Conservation (phyloP, 1,140 invertebrate species). For the Aphaenogaster ashmeadi region DNA sequence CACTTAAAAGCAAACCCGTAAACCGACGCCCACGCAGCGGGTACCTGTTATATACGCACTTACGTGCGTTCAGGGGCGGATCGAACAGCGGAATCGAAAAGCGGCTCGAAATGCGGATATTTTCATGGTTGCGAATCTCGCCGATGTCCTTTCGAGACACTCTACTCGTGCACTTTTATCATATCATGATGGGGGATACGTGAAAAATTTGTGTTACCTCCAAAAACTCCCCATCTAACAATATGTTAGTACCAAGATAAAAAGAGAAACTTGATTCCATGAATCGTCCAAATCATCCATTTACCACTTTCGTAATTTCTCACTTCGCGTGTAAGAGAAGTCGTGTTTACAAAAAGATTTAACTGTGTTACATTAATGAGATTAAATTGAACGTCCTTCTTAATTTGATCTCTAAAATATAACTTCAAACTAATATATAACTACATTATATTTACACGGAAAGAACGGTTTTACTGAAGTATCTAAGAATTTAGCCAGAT, state of each 20-base stretch:
- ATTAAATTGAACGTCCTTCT: background rate
- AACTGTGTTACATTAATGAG: background rate
- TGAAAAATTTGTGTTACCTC: background rate
- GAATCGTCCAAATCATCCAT: background rate
- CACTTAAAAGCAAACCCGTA: constrained; percentile 79
- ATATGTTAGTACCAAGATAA: background rate
- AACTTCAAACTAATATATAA: too few species aligned
- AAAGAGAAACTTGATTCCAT: background rate
- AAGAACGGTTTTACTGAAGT: too few species aligned
- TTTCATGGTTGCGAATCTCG: background rate
- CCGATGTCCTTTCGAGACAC: background rate
- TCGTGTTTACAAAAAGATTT: background rate
- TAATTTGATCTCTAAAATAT: background rate
- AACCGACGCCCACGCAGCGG: constrained; percentile 79
- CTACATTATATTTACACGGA: too few species aligned
- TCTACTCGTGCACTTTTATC: background rate
- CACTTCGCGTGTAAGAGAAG: background rate
- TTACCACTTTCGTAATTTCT: background rate
- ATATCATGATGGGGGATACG: too few species aligned
- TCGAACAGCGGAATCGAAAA: constrained; percentile 32
- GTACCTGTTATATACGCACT: constrained; percentile 67
- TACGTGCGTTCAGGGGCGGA: constrained; percentile 69
- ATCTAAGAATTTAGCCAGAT: too few species aligned
- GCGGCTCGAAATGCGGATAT: background rate
- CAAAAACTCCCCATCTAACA: background rate